Evolutionary conservation across 2,888 invertebrate species (phyloP), one percentile per base, ranked within the genome.

Genomic region (Epirrhoe tristata): DNA sequence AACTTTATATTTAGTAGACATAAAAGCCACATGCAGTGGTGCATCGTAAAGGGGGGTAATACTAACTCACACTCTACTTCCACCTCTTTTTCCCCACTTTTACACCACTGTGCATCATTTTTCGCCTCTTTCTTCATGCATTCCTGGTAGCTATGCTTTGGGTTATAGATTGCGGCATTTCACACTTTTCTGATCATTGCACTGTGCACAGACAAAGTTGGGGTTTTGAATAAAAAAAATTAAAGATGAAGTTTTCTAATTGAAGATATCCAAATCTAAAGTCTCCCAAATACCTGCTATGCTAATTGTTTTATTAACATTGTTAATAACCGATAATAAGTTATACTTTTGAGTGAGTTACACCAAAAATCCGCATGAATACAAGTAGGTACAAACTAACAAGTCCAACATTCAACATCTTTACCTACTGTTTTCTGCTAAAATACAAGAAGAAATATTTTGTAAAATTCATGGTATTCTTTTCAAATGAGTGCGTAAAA

Each of bases 71-170:
- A 55, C 39, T 59, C 43, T 7, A 6, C 10, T 24, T 59, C n/a
- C n/a, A 8, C 36, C 57, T 39, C 32, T 12, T 12, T 31, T 31
- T 14, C n/a, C 61, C 54, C 58, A 36, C 46, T 48, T 57, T 50
- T 34, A 8, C 12, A 12, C n/a, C 39, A 34, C 17, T 10, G 14
- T 24, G 16, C 36, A 48, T 1, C 12, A 7, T 24, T 36, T 12
- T n/a, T 55, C 46, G 39, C 58, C 58, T 53, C 12, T 16, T 8
- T 6, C 14, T 31, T 50, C n/a, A 58, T 62, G 55, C 10, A 43
- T n/a, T 34, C 62, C 54, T 66, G 62, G 58, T 62, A 54, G 16
- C 53, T 5, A 16, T 46, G 58, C 58, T 62, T 62, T 46, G 43
- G 39, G 51, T 32, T 58, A 55, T 58, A 52, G 43, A 66, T 57